Evolutionary conservation across 2,888 invertebrate genomes (phyloP).

Genomic region (Rambutsinella grinnellia): DNA sequence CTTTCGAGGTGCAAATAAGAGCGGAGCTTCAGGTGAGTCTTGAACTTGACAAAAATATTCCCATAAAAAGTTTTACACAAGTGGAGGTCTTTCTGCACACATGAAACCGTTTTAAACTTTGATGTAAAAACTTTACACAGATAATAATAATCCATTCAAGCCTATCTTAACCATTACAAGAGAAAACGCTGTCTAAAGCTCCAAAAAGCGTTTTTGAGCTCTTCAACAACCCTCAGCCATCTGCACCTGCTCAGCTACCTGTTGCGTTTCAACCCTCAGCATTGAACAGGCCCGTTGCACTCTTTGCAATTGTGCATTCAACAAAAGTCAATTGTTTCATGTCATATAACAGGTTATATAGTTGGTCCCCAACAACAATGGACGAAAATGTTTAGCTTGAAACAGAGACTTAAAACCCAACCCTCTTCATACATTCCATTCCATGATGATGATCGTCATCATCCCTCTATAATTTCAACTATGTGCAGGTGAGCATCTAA

Average conservation of each 20-base stretch:
- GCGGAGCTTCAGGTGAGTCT: background rate
- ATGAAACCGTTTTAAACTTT: slow-evolving; percentile 30
- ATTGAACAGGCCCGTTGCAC: no score
- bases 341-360: background rate
- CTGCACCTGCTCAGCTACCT: background rate
- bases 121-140: background rate
- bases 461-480: background rate
- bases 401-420: background rate
- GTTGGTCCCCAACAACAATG: background rate
- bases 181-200: background rate
- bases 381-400: background rate
- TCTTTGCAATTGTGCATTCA: background rate
- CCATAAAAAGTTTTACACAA: background rate
- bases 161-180: background rate
- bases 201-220: background rate
- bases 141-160: background rate
- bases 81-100: background rate
- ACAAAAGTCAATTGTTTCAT: background rate
- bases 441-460: background rate
- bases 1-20: background rate
- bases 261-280: background rate
- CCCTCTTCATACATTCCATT: slow-evolving; percentile 23
- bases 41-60: slow-evolving; percentile 33
- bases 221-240: background rate
- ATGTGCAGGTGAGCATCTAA: background rate